phyloP scores from a whole-genome alignment of 1,140 invertebrate species.

The Pseudomyrmex sp. region DNA sequence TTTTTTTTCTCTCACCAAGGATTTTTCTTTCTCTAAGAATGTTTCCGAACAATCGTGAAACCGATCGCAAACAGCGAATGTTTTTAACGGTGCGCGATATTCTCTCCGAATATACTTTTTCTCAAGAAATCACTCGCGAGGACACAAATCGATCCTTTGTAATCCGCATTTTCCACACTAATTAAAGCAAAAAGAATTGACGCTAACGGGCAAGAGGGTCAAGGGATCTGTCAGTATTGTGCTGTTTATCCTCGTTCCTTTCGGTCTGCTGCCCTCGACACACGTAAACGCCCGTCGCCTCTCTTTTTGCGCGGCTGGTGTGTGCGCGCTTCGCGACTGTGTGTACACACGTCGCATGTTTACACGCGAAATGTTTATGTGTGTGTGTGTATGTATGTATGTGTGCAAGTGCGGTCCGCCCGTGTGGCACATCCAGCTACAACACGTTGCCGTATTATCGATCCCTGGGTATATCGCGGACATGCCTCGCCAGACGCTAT shows the following conservation, averaged over 20 bases:
- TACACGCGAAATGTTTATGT: neutral
- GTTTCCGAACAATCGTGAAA: no score
- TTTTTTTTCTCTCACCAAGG: no score
- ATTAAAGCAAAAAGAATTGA: neutral
- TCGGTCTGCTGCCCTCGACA: slow-evolving; percentile 47
- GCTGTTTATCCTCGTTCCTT: slow-evolving; percentile 53
- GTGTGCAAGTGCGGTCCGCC: neutral
- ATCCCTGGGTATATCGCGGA: slow-evolving; percentile 73
- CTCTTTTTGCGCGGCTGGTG: neutral
- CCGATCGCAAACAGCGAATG: no score
- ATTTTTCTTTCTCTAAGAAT: no score
- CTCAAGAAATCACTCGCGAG: no score
- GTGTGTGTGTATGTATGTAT: no score
- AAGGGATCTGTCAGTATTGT: slow-evolving; percentile 33
- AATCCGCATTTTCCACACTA: neutral
- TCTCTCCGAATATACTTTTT: no score
- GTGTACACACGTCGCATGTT: neutral
- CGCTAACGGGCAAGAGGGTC: neutral
- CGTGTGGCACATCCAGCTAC: slow-evolving; percentile 50
- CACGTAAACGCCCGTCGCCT: slow-evolving; percentile 7
- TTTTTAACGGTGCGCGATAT: no score
- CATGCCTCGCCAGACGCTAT: slow-evolving; percentile 67
- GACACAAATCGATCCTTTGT: neutral
- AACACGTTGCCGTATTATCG: slow-evolving; percentile 71
- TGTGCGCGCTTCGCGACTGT: slow-evolving; percentile 1